Base-by-base conservation (phyloP, 1,140 invertebrate species). In the Drosophila yakuba region DNA sequence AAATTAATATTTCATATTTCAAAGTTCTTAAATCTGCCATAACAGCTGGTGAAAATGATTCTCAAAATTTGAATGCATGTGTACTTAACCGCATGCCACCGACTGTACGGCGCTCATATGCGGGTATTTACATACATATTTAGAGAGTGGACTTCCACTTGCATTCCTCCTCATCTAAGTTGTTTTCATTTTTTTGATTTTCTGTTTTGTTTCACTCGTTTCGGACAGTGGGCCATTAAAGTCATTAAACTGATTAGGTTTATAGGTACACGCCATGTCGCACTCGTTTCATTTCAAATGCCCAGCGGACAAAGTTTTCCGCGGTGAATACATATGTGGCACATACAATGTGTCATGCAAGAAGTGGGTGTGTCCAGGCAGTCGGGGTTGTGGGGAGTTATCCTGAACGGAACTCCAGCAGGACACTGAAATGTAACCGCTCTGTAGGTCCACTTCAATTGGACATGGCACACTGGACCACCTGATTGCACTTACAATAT, bases 311-410 rank as follows among this genome's bases (percentile, higher is more conserved):
- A 73, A 73, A 73, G 56, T 73, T 73, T 47, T 41, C 20, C 32
- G 25, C 17, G 38, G 39, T 23, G 28, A 32, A 8, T 25, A 25
- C 25, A 25, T 25, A 32, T 14, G 45, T 20, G 15, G 25, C 32
- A 32, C 32, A 10, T 32, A 32, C 32, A 10, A 8, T 35, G 10
- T 58, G 62, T 35, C 74, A 77, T 77, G 74, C 73, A 61, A 77
- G 55, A 76, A 77, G 73, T 77, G 63, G 74, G 74, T 77, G 74
- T 77, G 74, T 35, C 52, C 20, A n/a, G 38, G 32, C n/a, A 12
- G 43, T 12, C 17, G 38, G 41, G 41, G 11, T 3, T 28, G 17
- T 10, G 45, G 12, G 14, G 6, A 17, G 32, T 32, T 23, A 6
- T 20, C 10, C 11, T 14, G 17, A 5, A 59, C 23, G 14, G 12